A percentile compares a stretch with the other conserved stretches of the same genome.
Conservation (phyloP, 2,113 vertebrate species). For the Apus apus region DNA sequence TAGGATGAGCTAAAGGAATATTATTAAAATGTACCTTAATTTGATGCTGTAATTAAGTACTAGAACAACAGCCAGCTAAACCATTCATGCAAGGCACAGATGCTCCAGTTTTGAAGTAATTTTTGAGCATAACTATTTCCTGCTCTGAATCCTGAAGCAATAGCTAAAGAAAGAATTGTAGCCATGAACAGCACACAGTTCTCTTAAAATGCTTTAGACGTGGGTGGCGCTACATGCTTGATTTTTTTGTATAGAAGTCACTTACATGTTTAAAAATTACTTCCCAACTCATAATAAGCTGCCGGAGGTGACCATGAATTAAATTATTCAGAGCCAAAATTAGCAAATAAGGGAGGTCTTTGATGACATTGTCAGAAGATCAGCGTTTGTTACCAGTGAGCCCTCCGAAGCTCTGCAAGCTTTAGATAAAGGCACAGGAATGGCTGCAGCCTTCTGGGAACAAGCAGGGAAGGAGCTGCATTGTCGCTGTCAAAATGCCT, state of each 20-base stretch:
- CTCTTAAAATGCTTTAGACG: background rate
- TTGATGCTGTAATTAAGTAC: background rate
- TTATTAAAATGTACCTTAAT: background rate
- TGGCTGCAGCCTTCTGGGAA: background rate
- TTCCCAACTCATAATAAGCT: background rate
- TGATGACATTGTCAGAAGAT: background rate
- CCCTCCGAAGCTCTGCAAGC: background rate
- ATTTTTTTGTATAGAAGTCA: background rate
- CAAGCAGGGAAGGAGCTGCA: background rate
- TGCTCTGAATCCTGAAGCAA: background rate
- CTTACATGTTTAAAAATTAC: background rate
- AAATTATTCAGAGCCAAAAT: background rate
- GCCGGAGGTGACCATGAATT: background rate
- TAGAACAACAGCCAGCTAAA: background rate
- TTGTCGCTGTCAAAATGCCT: background rate
- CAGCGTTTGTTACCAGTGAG: background rate
- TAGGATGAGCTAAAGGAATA: background rate
- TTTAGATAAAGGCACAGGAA: background rate
- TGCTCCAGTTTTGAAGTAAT: background rate
- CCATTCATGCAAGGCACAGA: background rate
- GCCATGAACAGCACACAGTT: background rate
- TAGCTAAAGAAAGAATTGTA: background rate
- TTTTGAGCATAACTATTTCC: background rate
- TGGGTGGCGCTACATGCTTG: background rate
- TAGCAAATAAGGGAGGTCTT: background rate